Evolutionary conservation across 2,888 invertebrate species (phyloP), one percentile per base, ranked within the genome.

Genomic region (Dysmachus trigonus): DNA sequence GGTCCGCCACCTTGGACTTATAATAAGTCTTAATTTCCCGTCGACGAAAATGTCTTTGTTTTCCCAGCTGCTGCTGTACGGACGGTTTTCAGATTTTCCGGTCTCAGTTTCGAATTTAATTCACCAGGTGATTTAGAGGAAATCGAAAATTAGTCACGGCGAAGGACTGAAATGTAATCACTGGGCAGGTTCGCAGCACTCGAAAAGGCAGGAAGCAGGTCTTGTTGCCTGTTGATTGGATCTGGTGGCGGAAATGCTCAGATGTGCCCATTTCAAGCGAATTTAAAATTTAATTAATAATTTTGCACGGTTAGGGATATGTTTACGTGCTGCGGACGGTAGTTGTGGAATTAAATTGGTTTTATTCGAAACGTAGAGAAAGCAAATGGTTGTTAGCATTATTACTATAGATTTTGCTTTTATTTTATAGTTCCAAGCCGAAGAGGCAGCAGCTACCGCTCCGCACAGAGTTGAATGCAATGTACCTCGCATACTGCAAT

Each of bases 101-200:
- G 77, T 77, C 31, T 77, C 47, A 27, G 47, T 77, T 10, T 10
- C 27, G 13, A 62, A 62, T 62, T 10, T 62, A 77, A 51, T 77
- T 77, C 27, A 47, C 30, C 77, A 27, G 1, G n/a, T 77, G 77
- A 77, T 77, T 77, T 77, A 30, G 27, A 77, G 77, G 77, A 77
- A 77, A 77, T 77, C 47, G 30, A 77, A 47, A 77, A 77, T 77
- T 77, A 18, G 77, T 77, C 38, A 77, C 47, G 77, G 47, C 47
- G 15, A 27, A 27, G 77, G 30, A 77, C 22, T 77, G 47, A 51
- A 41, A 77, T 77, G 27, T 27, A 77, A 77, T 41, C 27, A 27
- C 41, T 62, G 62, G 22, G 3, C 10, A 27, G 62, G 27, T 62
- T 27, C 62, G 38, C 38, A 38, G 38, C 18, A 62, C 22, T 27